These are phyloP conservation scores for Deladenus siricidicola DNA, from an alignment of 2,888 invertebrate genomes.

Conservation along the genomic window DNA sequence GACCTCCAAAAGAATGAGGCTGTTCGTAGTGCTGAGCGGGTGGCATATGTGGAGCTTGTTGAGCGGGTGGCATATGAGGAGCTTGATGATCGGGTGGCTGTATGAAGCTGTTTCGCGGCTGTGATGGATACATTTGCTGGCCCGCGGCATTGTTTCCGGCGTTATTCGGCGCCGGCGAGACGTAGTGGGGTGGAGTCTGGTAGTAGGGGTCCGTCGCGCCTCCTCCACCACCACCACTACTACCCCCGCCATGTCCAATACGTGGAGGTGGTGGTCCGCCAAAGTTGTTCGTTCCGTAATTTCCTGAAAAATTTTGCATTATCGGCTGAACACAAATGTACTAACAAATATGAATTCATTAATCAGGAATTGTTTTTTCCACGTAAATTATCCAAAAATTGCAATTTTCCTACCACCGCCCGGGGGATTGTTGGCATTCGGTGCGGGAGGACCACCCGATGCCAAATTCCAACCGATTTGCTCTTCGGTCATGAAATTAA, in stretches of 20 bases:
- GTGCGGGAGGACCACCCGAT: background rate
- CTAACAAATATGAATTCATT: background rate
- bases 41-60: too few relatives aligned
- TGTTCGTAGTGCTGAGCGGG: too few relatives aligned
- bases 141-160: background rate
- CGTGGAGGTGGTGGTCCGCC: background rate
- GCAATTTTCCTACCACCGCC: background rate
- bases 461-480: conserved; percentile 17
- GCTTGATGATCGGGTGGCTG: too few relatives aligned
- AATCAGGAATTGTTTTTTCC: too few relatives aligned
- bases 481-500: conserved; percentile 50
- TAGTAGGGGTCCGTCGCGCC: background rate
- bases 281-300: background rate
- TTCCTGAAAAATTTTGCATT: background rate
- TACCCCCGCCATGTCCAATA: conserved; percentile 1
- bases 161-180: background rate
- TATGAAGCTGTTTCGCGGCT: background rate
- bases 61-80: too few relatives aligned
- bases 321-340: background rate
- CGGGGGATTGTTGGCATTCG: background rate
- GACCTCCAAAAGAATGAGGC: too few relatives aligned
- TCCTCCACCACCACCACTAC: conserved; percentile 12
- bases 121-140: background rate
- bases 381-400: too few relatives aligned
- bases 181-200: background rate